These are phyloP conservation scores for Blennius ocellaris DNA, from an alignment of 2,113 vertebrate genomes.

Conservation along the genomic window DNA sequence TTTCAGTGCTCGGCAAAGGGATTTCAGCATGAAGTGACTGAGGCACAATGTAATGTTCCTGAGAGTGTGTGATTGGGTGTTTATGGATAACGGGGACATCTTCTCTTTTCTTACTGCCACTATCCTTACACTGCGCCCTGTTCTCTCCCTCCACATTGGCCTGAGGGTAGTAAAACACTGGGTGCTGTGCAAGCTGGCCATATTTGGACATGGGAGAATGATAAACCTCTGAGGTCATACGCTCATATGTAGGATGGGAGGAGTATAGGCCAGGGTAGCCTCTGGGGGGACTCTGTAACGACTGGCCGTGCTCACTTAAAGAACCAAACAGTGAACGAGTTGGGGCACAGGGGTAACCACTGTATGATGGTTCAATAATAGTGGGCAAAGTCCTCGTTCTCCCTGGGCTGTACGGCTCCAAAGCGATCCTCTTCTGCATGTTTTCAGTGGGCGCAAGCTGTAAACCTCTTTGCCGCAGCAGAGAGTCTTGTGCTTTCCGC, in stretches of 20 bases:
- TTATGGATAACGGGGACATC: slow-evolving; percentile 71
- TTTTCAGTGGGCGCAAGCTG: slow-evolving; percentile 60
- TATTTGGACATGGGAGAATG: slow-evolving; percentile 74
- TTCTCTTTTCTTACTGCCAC: slow-evolving; percentile 51
- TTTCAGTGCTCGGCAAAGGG: slow-evolving; percentile 41
- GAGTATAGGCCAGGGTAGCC: slow-evolving; percentile 67
- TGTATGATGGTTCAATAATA: slow-evolving; percentile 76
- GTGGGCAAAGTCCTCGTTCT: slow-evolving; percentile 55
- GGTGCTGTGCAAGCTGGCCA: slow-evolving; percentile 76
- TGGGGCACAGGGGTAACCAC: slow-evolving; percentile 65
- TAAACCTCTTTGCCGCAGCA: slow-evolving; percentile 62
- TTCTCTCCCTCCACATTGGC: slow-evolving; percentile 79
- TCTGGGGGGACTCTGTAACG: slow-evolving; percentile 58
- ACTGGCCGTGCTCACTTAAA: slow-evolving; percentile 76
- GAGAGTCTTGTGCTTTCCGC: slow-evolving; percentile 58
- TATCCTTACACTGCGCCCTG: slow-evolving; percentile 60
- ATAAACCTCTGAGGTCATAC: slow-evolving; percentile 77
- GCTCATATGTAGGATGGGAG: slow-evolving; percentile 75
- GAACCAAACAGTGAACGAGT: slow-evolving; percentile 62
- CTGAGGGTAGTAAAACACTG: slow-evolving; percentile 80
- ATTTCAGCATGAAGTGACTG: slow-evolving; percentile 61
- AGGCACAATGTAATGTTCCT: slow-evolving; percentile 69
- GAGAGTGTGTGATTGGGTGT: slow-evolving; percentile 54
- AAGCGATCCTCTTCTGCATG: slow-evolving; percentile 69
- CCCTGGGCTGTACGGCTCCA: slow-evolving; percentile 62